Evolutionary conservation across 2,113 vertebrate species (phyloP).

Genomic region (Rhinichthys klamathensis): DNA sequence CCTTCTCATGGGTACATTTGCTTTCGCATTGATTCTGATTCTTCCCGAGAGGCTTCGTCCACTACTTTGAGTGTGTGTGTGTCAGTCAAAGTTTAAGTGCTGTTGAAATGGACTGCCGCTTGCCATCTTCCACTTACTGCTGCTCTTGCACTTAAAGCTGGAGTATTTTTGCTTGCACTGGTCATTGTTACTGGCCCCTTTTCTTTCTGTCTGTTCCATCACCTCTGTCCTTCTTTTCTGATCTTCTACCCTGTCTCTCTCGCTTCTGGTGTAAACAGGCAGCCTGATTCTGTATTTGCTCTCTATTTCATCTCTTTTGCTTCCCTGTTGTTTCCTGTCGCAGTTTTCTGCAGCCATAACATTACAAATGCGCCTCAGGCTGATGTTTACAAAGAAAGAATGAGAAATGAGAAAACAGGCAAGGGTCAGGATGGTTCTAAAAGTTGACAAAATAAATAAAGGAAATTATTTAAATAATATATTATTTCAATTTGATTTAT

Average conservation of each 20-base stretch:
- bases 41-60: constrained; percentile 54
- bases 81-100: constrained; percentile 39
- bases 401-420: too few relatives aligned
- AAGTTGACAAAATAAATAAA: not conserved
- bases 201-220: constrained; percentile 21
- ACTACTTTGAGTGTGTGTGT: not conserved
- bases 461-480: too few relatives aligned
- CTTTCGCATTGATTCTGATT: constrained; percentile 57
- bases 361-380: not conserved
- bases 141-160: constrained; percentile 33
- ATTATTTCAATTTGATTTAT: too few relatives aligned
- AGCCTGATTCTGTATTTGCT: not conserved
- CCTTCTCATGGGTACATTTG: constrained; percentile 14
- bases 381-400: not conserved
- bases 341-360: not conserved
- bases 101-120: not conserved
- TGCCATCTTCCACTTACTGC: constrained; percentile 15
- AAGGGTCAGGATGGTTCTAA: not conserved
- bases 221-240: constrained; percentile 4
- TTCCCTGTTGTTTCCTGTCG: not conserved
- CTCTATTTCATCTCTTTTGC: constrained; percentile 3
- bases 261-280: constrained; percentile 19
- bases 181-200: not conserved
- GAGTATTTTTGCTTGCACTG: not conserved
- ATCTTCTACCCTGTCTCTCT: not conserved